Base-by-base conservation (phyloP, 2,888 invertebrate genomes). In the Octodonta nipae region DNA sequence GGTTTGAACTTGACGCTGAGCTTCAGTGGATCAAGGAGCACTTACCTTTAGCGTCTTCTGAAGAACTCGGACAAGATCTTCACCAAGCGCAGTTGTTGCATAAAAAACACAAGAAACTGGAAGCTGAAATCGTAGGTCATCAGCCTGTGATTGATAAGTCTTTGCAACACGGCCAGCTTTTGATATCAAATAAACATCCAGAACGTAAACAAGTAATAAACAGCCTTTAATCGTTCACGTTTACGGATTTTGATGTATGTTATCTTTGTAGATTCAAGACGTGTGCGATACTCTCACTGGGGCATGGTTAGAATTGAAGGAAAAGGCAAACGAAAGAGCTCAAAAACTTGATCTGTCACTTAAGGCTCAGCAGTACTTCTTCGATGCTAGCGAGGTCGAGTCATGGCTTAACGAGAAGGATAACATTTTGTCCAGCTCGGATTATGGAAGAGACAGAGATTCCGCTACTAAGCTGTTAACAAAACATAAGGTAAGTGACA, bases 1-100 rank as follows among this genome's bases (percentile, higher is more conserved):
- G 82, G 2, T 91, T 93, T 50, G 92, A 93, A 54, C 72, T 93
- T 28, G 84, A 88, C 28, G 80, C 83, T 1, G 95, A 98, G 58
- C 67, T 89, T 48, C 89, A 87, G 54, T 98, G 96, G 96, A 84
- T 96, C 42, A 77, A 79, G 22, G 95, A 95, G 59, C 86, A 91
- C 38, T 60, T 79, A 43, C 83, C 86, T 0, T 71, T 80, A 0
- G 91, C 88, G 0, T 68, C 76, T 0, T 81, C 86, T 0, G 75
- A 75, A 8, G 70, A 71, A 15, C 64, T 82, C 13, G 89, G 91
- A 0, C 76, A 80, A 32, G 92, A 86, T 61, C 66, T 96, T 24
- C 83, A 89, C 52, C 91, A 92, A 50, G 91, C 92, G 0, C 89
- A 93, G 57, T 86, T 83, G 10, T 70, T 86, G 36, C 72, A 81